Evolutionary conservation across 2,888 invertebrate species (phyloP).

Genomic region (Dryocosmus kuriphilus): DNA sequence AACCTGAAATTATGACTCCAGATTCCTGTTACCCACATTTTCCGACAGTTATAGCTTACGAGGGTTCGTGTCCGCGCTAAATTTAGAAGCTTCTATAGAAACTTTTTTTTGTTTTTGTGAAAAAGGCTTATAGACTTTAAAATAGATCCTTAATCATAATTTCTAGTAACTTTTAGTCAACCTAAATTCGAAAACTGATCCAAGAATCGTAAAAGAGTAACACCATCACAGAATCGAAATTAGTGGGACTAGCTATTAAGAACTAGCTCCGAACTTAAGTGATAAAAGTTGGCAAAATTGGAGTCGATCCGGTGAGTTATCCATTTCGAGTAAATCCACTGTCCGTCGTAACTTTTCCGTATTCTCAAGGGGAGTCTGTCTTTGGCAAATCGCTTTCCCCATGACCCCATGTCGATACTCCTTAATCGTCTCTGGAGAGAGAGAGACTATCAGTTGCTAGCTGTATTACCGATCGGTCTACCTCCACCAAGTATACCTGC

Average conservation of each 20-base stretch:
- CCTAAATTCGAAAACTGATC: too few species aligned
- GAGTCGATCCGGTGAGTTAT: background rate
- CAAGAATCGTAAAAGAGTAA: background rate
- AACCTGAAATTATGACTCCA: too few species aligned
- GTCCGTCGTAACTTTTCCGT: conserved; percentile 15
- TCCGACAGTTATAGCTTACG: too few species aligned
- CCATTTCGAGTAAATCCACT: conserved; percentile 30
- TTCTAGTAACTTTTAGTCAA: too few species aligned
- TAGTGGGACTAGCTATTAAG: background rate
- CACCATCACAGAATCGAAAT: background rate
- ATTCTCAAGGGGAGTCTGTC: background rate
- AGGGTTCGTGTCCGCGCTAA: too few species aligned
- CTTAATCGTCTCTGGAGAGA: conserved; percentile 9
- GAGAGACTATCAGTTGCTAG: background rate
- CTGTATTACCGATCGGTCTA: background rate
- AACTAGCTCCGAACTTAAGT: conserved; percentile 1
- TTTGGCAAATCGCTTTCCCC: background rate
- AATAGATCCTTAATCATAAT: too few species aligned
- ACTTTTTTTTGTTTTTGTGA: too few species aligned
- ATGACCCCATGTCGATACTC: too few species aligned
- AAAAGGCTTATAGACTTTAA: too few species aligned
- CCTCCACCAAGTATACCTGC: background rate
- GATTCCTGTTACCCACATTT: too few species aligned
- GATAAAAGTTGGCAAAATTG: conserved; percentile 23
- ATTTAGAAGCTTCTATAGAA: too few species aligned